Evolutionary conservation across 2,888 invertebrate genomes (phyloP).

Genomic region (Clepsis dumicolana): DNA sequence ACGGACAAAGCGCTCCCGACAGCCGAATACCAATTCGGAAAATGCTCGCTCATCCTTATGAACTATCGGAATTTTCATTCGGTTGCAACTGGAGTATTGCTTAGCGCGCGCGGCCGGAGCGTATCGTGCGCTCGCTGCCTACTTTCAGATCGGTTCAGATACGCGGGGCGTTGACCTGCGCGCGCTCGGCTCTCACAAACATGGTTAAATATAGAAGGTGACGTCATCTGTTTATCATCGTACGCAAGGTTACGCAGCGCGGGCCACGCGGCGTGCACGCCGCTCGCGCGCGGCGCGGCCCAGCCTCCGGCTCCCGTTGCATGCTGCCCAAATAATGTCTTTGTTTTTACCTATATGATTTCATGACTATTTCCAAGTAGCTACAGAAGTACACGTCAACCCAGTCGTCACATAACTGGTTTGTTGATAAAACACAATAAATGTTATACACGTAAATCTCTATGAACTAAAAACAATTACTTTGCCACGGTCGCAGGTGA

Average conservation of each 20-base stretch:
- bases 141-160: conserved; percentile 69
- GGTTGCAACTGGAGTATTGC: conserved; percentile 39
- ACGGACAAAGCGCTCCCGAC: conserved; percentile 65
- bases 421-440: too few relatives aligned
- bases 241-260: conserved; percentile 81
- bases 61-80: conserved; percentile 55
- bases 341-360: too few relatives aligned
- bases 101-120: conserved; percentile 42
- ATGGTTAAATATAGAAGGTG: conserved; percentile 76
- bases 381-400: too few relatives aligned
- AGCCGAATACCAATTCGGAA: conserved; percentile 63
- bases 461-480: too few relatives aligned
- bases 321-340: too few relatives aligned
- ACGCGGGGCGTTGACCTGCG: conserved; percentile 74
- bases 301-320: conserved; percentile 9
- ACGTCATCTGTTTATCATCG: conserved; percentile 84
- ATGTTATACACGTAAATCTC: too few relatives aligned
- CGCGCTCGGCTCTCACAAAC: conserved; percentile 68
- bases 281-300: conserved; percentile 55
- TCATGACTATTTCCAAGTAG: too few relatives aligned
- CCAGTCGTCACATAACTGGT: too few relatives aligned
- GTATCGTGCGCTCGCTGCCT: conserved; percentile 58
- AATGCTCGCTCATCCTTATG: conserved; percentile 67
- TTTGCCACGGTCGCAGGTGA: too few relatives aligned
- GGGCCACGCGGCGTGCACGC: conserved; percentile 60